phyloP scores from a whole-genome alignment of 2,797 vertebrate species.

The Crenuchus spilurus region DNA sequence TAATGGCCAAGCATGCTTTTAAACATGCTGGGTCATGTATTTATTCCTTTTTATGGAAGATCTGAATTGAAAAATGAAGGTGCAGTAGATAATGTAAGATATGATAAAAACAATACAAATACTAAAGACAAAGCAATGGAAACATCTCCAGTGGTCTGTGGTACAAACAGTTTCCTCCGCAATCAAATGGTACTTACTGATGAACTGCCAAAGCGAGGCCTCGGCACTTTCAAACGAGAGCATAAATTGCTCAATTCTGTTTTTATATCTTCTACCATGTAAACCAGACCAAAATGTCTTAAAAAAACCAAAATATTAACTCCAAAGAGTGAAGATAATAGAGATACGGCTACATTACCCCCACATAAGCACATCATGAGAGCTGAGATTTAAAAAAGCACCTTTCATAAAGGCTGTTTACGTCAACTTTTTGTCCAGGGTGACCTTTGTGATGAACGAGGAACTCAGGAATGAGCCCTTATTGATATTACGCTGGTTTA shows the following conservation, averaged over 20 bases:
- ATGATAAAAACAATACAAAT: constrained; percentile 54
- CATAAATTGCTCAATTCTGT: neutral
- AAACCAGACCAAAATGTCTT: no score
- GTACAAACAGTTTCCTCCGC: constrained; percentile 21
- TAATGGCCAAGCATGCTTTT: constrained; percentile 64
- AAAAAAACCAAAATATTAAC: no score
- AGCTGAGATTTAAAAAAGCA: no score
- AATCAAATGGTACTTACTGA: neutral
- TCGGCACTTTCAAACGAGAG: neutral
- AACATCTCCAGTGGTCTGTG: constrained; percentile 10
- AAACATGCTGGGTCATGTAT: constrained; percentile 60
- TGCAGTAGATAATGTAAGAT: constrained; percentile 46
- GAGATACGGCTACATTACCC: no score
- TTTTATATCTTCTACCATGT: no score
- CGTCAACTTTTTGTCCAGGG: no score
- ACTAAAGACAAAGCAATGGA: constrained; percentile 12
- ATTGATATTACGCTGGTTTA: no score
- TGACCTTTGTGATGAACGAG: no score
- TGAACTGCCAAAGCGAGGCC: neutral
- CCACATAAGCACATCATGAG: no score
- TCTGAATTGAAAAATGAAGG: constrained; percentile 63
- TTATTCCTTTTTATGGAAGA: constrained; percentile 61
- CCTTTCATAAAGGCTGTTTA: no score
- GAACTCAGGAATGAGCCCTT: no score
- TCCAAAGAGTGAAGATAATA: no score